A percentile compares a stretch with the other conserved stretches of the same genome.
Conservation (phyloP, 2,888 invertebrate genomes). For the Sisyra terminalis region DNA sequence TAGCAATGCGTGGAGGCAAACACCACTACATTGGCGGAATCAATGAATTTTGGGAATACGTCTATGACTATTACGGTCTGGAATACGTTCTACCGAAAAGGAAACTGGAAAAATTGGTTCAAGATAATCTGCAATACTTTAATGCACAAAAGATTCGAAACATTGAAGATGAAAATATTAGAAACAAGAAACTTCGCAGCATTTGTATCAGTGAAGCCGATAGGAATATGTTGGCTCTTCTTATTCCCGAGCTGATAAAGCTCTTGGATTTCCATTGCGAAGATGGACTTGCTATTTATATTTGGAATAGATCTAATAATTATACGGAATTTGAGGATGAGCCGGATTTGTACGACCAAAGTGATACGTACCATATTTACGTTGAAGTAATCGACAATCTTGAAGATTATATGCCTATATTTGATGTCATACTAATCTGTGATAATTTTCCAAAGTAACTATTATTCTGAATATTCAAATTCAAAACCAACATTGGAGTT, state of each 20-base stretch:
- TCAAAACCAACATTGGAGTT: too few relatives aligned
- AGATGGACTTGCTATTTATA: conserved; percentile 17
- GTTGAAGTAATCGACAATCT: conserved; percentile 28
- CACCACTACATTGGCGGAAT: conserved; percentile 39
- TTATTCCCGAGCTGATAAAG: conserved; percentile 19
- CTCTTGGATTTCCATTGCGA: conserved; percentile 15
- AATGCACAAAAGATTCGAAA: conserved; percentile 11
- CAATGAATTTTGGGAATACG: conserved; percentile 42
- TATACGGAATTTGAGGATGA: conserved; percentile 16
- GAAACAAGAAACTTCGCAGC: conserved; percentile 9
- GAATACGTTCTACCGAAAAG: conserved; percentile 20
- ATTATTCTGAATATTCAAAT: too few relatives aligned
- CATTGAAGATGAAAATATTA: conserved; percentile 10
- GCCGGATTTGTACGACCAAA: conserved; percentile 11
- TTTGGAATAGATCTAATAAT: conserved; percentile 18
- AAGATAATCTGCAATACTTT: conserved; percentile 16
- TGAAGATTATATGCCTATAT: conserved; percentile 28
- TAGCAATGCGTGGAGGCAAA: conserved; percentile 34
- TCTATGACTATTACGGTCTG: conserved; percentile 38
- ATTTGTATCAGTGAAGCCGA: conserved; percentile 20
- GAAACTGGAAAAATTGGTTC: conserved; percentile 18
- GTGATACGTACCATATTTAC: conserved; percentile 14
- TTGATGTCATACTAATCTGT: conserved; percentile 34
- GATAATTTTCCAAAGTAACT: conserved; percentile 12
- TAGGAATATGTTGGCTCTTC: conserved; percentile 15